phyloP scores from a whole-genome alignment of 2,888 invertebrate species.

The Drosophila colorata region DNA sequence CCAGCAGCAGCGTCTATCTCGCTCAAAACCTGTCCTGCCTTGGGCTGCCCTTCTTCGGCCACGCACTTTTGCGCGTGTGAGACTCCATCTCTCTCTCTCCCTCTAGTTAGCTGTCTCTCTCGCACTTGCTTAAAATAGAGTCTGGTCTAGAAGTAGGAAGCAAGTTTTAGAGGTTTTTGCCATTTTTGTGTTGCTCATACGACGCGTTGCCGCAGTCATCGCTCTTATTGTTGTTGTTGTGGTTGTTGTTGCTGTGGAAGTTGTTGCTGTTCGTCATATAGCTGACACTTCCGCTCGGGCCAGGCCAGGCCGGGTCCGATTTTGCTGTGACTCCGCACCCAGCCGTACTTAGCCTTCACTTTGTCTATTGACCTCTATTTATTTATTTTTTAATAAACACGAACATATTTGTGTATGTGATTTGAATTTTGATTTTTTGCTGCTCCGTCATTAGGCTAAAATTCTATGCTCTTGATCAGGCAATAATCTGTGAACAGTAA shows the following conservation, averaged over 20 bases:
- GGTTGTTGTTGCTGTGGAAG: not conserved
- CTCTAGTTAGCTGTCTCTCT: not conserved
- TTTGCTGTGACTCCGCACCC: constrained; percentile 42
- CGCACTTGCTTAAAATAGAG: constrained; percentile 11
- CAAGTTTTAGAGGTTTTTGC: constrained; percentile 49
- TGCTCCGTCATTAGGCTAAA: too few relatives aligned
- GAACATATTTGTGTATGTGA: not conserved
- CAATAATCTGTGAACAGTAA: too few relatives aligned
- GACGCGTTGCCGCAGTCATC: constrained; percentile 34
- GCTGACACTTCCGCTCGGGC: constrained; percentile 66
- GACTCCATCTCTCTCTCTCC: not conserved
- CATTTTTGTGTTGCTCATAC: constrained; percentile 59
- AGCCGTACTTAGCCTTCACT: constrained; percentile 73
- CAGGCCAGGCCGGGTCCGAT: constrained; percentile 27
- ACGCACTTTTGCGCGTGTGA: constrained; percentile 47
- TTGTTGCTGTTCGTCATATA: constrained; percentile 26
- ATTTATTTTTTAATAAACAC: not conserved
- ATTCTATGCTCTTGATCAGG: too few relatives aligned
- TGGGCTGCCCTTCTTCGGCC: constrained; percentile 19
- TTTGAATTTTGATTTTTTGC: constrained; percentile 17
- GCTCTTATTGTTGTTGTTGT: too few relatives aligned
- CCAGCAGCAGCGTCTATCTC: constrained; percentile 9
- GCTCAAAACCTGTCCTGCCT: constrained; percentile 60
- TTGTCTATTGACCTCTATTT: constrained; percentile 83
- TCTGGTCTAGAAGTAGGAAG: constrained; percentile 62